These are phyloP conservation scores for Anticlea derivata DNA, from an alignment of 2,888 invertebrate species.

Conservation along the genomic window DNA sequence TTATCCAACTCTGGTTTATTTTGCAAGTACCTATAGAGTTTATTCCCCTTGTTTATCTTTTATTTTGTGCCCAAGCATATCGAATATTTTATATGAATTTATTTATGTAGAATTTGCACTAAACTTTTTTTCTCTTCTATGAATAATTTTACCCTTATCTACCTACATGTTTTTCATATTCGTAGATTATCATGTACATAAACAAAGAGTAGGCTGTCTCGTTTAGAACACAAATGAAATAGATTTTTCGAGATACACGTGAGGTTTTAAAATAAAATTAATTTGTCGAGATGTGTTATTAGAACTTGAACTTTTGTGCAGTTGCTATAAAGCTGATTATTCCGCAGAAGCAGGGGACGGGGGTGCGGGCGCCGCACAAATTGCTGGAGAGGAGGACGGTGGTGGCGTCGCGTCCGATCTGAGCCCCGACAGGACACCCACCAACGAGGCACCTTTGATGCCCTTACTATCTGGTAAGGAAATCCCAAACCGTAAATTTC, in stretches of 20 bases:
- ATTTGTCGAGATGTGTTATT: not conserved
- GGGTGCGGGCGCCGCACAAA: conserved; percentile 73
- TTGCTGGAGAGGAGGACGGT: conserved; percentile 63
- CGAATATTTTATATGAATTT: not conserved
- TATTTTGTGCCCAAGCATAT: conserved; percentile 39
- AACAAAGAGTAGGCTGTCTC: too few species aligned
- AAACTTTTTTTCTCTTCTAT: too few species aligned
- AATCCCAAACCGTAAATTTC: not conserved
- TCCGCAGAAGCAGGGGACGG: conserved; percentile 75
- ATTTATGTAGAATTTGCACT: conserved; percentile 43
- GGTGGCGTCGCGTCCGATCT: conserved; percentile 76
- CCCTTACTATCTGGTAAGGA: conserved; percentile 76
- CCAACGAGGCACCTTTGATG: conserved; percentile 80
- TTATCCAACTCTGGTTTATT: conserved; percentile 1
- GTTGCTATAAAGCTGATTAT: conserved; percentile 23
- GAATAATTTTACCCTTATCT: too few species aligned
- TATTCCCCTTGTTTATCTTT: conserved; percentile 6
- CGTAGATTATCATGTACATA: too few species aligned
- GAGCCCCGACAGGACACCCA: conserved; percentile 80
- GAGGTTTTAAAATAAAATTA: not conserved
- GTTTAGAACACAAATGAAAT: too few species aligned
- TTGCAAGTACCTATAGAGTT: conserved; percentile 12
- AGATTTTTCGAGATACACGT: too few species aligned
- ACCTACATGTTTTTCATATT: too few species aligned
- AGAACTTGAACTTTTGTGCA: not conserved